Conservation (phyloP, 1,140 invertebrate species). For the Eriosoma lanigerum region DNA sequence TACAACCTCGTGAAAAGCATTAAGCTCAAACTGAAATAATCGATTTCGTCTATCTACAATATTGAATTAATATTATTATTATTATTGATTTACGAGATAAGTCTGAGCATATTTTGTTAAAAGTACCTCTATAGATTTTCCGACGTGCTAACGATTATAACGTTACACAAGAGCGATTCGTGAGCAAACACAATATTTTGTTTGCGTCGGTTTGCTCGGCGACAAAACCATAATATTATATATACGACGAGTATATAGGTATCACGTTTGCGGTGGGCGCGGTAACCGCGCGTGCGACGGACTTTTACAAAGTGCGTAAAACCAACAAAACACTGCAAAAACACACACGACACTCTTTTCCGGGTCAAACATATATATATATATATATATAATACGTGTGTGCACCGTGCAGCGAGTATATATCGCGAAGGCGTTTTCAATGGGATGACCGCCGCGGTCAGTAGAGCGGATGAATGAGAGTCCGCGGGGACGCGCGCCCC, state of each 20-base stretch:
- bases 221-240: too few relatives aligned
- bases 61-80: too few relatives aligned
- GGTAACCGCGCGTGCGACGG: background rate
- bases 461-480: background rate
- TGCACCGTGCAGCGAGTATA: background rate
- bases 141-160: background rate
- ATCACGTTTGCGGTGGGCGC: background rate
- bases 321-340: background rate
- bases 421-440: conserved; percentile 32
- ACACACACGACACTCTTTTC: background rate
- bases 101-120: background rate
- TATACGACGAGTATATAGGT: too few relatives aligned
- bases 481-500: conserved; percentile 36
- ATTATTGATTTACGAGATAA: background rate
- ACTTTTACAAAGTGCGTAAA: conserved; percentile 19
- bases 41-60: too few relatives aligned
- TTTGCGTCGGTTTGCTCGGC: too few relatives aligned
- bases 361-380: background rate
- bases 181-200: background rate
- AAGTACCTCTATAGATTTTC: background rate
- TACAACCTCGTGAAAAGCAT: too few relatives aligned
- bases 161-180: background rate
- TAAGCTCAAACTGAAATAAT: too few relatives aligned
- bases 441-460: conserved; percentile 27
- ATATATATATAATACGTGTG: background rate